phyloP scores from a whole-genome alignment of 2,888 invertebrate genomes.

The Orthosia incerta region DNA sequence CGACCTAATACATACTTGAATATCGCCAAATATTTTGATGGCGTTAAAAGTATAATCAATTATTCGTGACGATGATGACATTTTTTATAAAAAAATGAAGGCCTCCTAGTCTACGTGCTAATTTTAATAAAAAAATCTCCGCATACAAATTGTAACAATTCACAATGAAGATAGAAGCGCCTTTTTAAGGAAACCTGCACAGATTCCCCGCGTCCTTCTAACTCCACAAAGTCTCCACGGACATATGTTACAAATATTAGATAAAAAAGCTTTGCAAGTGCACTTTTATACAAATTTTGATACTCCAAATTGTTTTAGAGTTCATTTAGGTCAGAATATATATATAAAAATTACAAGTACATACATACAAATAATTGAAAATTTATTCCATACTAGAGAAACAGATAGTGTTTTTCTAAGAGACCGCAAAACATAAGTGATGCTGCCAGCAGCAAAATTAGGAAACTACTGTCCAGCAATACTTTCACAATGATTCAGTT shows the following conservation, averaged over 20 bases:
- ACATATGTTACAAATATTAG: slow-evolving; percentile 55
- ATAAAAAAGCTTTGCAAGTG: slow-evolving; percentile 61
- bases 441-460: slow-evolving; percentile 61
- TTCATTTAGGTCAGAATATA: slow-evolving; percentile 30
- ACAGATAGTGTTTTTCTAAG: slow-evolving; percentile 26
- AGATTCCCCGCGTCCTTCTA: slow-evolving; percentile 23
- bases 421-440: slow-evolving; percentile 55
- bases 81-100: slow-evolving; percentile 44
- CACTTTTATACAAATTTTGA: slow-evolving; percentile 53
- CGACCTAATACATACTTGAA: slow-evolving; percentile 42
- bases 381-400: slow-evolving; percentile 24
- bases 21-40: slow-evolving; percentile 60
- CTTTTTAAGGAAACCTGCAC: slow-evolving; percentile 23
- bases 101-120: slow-evolving; percentile 60
- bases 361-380: slow-evolving; percentile 15
- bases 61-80: slow-evolving; percentile 35
- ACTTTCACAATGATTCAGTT: slow-evolving; percentile 39
- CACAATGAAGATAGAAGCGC: slow-evolving; percentile 35
- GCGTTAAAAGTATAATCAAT: slow-evolving; percentile 52
- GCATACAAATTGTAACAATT: slow-evolving; percentile 47
- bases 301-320: slow-evolving; percentile 27
- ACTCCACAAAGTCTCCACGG: slow-evolving; percentile 54
- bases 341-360: neutral
- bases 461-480: slow-evolving; percentile 36
- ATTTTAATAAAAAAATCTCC: slow-evolving; percentile 55